Evolutionary conservation across 2,888 invertebrate species (phyloP).

Genomic region (Diogma glabrata): DNA sequence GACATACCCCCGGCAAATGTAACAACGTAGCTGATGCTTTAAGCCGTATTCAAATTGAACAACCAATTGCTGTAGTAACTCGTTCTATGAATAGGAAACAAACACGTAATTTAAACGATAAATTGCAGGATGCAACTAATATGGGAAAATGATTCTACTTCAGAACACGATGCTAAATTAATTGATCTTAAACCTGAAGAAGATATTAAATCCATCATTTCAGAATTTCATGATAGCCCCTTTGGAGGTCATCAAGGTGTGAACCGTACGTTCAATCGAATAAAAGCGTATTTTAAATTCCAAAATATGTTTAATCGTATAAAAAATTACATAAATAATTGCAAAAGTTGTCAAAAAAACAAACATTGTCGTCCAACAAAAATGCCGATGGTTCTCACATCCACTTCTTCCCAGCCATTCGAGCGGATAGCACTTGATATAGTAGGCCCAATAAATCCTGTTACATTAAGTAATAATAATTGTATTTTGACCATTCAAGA

Average conservation of each 20-base stretch:
- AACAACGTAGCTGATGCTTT: neutral
- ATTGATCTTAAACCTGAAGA: too few relatives aligned
- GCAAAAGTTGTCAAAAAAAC: neutral
- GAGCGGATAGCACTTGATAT: neutral
- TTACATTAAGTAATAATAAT: too few relatives aligned
- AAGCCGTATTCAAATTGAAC: too few relatives aligned
- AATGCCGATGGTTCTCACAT: neutral
- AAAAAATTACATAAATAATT: neutral
- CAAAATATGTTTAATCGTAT: neutral
- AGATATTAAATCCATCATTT: neutral
- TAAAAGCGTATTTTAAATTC: neutral
- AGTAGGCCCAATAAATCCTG: neutral
- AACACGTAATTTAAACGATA: too few relatives aligned
- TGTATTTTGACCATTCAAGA: too few relatives aligned
- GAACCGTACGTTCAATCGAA: neutral
- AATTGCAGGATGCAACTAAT: too few relatives aligned
- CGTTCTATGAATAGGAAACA: too few relatives aligned
- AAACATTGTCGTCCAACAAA: neutral
- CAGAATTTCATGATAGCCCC: neutral
- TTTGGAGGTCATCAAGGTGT: neutral
- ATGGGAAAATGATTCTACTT: too few relatives aligned
- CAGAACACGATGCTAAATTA: too few relatives aligned
- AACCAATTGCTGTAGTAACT: neutral
- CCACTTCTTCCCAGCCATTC: neutral
- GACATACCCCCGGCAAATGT: neutral